Evolutionary conservation across 2,113 vertebrate species (phyloP), one percentile per base, ranked within the genome.

Genomic region (Anser brachyrhynchus): DNA sequence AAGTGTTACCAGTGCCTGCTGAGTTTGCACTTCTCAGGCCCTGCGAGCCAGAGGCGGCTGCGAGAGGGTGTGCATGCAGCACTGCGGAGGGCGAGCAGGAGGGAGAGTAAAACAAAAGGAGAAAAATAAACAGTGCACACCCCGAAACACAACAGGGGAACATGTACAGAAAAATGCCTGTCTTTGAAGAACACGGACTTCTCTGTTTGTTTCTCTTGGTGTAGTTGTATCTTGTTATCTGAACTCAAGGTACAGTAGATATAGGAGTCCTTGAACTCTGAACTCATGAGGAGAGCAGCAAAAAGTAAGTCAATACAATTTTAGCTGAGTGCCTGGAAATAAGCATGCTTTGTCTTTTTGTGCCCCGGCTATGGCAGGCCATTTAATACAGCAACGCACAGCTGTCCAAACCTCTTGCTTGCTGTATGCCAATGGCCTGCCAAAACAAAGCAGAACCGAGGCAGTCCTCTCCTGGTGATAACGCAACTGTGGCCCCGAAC

Each of bases 131-230:
- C 41, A 91, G 39, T n/a, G 59, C 84, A 92, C 73, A 79, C 94
- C 92, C 92, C 35, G 11, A 89, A 92, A 76, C 89, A 93, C 97
- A 97, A 91, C 82, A 98, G 80, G 65, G 58, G 87, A 89, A 43
- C 25, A 10, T 87, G 76, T 15, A 67, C 44, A 92, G 87, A 93
- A 95, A 96, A 91, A 73, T 35, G 87, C 44, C 89, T 1, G 1
- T 37, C 78, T 95, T 73, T 96, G 89, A 93, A 92, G 67, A 94
- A 73, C 31, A 13, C 2, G 11, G 82, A 61, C 78, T 91, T 80
- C 92, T 81, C 85, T 87, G 58, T 86, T 91, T 93, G 77, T 46
- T 90, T 96, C 77, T 51, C 67, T 90, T 72, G 3, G 5, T 31
- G 71, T 37, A 72, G 43, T 82, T 90, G 6, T 51, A 92, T 86